Evolutionary conservation across 2,888 invertebrate genomes (phyloP).

Genomic region (Hydrotaea diabolus): DNA sequence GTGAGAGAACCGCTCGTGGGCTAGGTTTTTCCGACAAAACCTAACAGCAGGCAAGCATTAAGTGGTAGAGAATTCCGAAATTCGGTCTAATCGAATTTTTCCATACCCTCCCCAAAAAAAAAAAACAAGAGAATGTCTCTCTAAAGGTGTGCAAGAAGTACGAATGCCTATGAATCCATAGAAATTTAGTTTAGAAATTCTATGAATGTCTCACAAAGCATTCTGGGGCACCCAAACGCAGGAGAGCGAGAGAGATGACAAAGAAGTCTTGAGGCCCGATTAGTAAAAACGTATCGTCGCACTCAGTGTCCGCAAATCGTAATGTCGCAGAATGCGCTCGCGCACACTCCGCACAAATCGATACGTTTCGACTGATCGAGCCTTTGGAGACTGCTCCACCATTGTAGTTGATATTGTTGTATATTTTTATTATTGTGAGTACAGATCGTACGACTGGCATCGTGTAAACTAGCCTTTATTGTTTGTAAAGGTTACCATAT

Average conservation of each 20-base stretch:
- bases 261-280: conserved; percentile 25
- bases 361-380: conserved; percentile 33
- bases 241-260: conserved; percentile 19
- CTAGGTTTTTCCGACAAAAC: too few relatives aligned
- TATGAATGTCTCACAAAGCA: neutral
- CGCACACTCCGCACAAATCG: neutral
- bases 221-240: neutral
- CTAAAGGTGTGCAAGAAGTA: neutral
- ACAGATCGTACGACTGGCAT: conserved; percentile 41
- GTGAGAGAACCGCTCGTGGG: too few relatives aligned
- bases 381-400: conserved; percentile 13
- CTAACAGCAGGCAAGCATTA: too few relatives aligned
- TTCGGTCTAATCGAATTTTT: neutral
- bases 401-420: conserved; percentile 10
- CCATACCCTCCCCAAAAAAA: too few relatives aligned
- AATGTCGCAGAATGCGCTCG: neutral
- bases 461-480: conserved; percentile 42
- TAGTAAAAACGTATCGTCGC: conserved; percentile 35
- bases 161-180: neutral
- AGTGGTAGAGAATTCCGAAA: neutral
- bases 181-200: neutral
- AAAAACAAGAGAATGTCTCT: too few relatives aligned
- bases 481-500: conserved; percentile 39
- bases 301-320: too few relatives aligned
- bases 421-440: conserved; percentile 6